Percentiles rank a stretch among this genome's conserved stretches.
phyloP scores from a whole-genome alignment of 1,140 invertebrate genomes.

The Dreissena rostriformis region DNA sequence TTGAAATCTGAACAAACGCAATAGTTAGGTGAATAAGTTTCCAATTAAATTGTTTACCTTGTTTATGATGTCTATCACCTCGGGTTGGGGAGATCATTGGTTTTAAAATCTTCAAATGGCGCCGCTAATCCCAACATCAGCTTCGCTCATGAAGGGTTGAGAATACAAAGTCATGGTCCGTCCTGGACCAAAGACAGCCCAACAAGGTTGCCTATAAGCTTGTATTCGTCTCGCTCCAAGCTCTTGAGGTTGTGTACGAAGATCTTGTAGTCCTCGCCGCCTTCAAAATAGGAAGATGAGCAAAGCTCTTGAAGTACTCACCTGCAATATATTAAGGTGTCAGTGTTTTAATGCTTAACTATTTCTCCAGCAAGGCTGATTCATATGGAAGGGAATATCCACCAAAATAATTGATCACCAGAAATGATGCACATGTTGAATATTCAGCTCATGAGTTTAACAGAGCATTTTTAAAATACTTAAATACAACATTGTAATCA shows the following conservation, averaged over 20 bases:
- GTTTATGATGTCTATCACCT: background rate
- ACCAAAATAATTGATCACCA: too few relatives aligned
- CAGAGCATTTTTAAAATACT: too few relatives aligned
- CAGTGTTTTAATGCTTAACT: too few relatives aligned
- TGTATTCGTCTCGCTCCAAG: slow-evolving; percentile 7
- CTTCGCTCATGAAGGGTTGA: background rate
- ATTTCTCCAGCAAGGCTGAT: too few relatives aligned
- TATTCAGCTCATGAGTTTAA: too few relatives aligned
- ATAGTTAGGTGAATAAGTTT: background rate
- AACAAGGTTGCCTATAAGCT: background rate
- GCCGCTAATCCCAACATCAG: background rate
- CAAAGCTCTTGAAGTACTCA: background rate
- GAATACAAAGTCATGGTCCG: background rate
- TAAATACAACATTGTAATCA: too few relatives aligned
- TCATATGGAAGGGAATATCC: too few relatives aligned
- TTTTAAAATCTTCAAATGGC: background rate
- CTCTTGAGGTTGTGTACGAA: slow-evolving; percentile 13
- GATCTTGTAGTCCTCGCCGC: background rate
- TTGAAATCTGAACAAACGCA: background rate
- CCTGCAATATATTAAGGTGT: background rate
- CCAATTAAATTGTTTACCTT: background rate
- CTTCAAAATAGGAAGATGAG: background rate
- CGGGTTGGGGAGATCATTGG: background rate
- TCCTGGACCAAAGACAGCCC: background rate
- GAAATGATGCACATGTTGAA: too few relatives aligned